Evolutionary conservation across 2,888 invertebrate genomes (phyloP).

Genomic region (Scaptomyza parva): DNA sequence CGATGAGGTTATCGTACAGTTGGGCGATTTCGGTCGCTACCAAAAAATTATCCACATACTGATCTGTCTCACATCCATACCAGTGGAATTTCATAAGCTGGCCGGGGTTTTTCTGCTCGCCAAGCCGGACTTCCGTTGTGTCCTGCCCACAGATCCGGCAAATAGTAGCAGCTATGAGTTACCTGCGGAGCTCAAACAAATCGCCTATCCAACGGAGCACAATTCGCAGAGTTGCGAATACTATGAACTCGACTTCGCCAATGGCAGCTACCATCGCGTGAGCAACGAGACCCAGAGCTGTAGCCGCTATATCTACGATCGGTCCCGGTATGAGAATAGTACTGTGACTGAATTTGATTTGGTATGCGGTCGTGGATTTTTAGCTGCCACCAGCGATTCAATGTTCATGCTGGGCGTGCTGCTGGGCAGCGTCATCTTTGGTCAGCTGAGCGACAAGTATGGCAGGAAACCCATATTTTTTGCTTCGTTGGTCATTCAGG

Average conservation of each 20-base stretch:
- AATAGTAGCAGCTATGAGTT: constrained; percentile 83
- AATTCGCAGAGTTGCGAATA: constrained; percentile 87
- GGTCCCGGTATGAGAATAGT: constrained; percentile 87
- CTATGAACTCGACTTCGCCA: constrained; percentile 83
- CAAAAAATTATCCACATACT: constrained; percentile 89
- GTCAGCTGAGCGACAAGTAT: constrained; percentile 90
- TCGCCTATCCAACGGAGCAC: constrained; percentile 86
- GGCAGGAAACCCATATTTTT: constrained; percentile 91
- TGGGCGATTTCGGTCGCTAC: constrained; percentile 90
- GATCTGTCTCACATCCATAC: constrained; percentile 89
- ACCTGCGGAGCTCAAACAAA: constrained; percentile 84
- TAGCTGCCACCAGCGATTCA: constrained; percentile 88
- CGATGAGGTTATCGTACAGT: constrained; percentile 88
- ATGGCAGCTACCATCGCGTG: constrained; percentile 62
- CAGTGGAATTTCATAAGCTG: constrained; percentile 90
- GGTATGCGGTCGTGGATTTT: constrained; percentile 88
- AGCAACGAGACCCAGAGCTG: constrained; percentile 84
- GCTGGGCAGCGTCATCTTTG: constrained; percentile 90
- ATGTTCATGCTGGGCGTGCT: constrained; percentile 89
- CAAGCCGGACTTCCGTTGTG: constrained; percentile 88
- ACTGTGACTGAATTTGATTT: constrained; percentile 89
- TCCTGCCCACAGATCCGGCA: constrained; percentile 86
- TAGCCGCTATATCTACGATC: constrained; percentile 87
- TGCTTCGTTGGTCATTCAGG: constrained; percentile 89
- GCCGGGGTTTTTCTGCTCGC: constrained; percentile 90